These are phyloP conservation scores for Microplitis mediator DNA, from an alignment of 1,140 invertebrate genomes.

Conservation along the genomic window DNA sequence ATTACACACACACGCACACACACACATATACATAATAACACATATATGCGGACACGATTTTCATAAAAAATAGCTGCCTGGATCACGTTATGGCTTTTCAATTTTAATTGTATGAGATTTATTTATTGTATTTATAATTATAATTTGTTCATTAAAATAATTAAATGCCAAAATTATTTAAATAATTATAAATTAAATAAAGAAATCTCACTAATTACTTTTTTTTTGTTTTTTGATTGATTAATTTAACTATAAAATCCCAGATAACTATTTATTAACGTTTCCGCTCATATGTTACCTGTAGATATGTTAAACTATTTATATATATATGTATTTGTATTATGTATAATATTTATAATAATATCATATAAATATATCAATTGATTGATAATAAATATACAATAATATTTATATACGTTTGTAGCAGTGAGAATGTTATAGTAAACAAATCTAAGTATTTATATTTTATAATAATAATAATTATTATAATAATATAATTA, in stretches of 20 bases:
- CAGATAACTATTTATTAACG: conserved; percentile 4
- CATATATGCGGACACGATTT: conserved; percentile 1
- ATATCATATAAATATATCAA: too few relatives aligned
- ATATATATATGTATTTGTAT: not conserved
- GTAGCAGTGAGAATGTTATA: too few relatives aligned
- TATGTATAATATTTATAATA: not conserved
- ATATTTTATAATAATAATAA: too few relatives aligned
- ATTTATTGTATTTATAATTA: not conserved
- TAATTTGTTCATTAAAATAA: too few relatives aligned
- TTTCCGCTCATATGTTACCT: not conserved
- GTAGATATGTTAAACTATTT: not conserved
- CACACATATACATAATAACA: conserved; percentile 17
- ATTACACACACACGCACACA: not conserved
- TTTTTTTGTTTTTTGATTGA: not conserved
- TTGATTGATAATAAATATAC: too few relatives aligned
- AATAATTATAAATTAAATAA: too few relatives aligned
- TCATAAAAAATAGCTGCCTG: conserved; percentile 17
- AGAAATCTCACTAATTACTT: not conserved
- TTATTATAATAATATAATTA: too few relatives aligned
- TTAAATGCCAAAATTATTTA: too few relatives aligned
- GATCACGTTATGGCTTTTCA: not conserved
- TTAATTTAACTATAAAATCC: not conserved
- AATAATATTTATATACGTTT: too few relatives aligned
- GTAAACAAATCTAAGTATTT: too few relatives aligned
- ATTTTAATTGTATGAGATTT: not conserved